Conservation (phyloP, 2,888 invertebrate genomes). For the Fragum sueziense region DNA sequence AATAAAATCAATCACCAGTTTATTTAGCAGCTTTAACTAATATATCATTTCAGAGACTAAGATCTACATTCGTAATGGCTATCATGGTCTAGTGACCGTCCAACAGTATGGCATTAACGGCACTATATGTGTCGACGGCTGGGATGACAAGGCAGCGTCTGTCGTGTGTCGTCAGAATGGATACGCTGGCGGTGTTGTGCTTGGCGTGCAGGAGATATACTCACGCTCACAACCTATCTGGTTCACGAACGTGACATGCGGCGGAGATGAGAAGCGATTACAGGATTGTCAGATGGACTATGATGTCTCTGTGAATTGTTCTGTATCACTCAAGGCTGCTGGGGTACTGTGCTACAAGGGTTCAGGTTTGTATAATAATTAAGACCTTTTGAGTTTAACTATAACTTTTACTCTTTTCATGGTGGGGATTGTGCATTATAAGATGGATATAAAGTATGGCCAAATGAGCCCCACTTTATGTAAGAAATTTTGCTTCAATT, state of each 20-base stretch:
- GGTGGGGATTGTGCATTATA: no score
- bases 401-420: no score
- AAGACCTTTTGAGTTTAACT: no score
- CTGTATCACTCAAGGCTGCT: constrained; percentile 62
- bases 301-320: constrained; percentile 58
- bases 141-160: constrained; percentile 70
- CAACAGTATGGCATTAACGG: constrained; percentile 89
- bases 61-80: constrained; percentile 54
- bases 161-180: constrained; percentile 69
- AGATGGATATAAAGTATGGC: no score
- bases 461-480: no score
- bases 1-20: no score
- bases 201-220: constrained; percentile 60
- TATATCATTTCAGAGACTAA: constrained; percentile 64
- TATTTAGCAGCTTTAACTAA: no score
- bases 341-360: constrained; percentile 72
- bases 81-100: constrained; percentile 87
- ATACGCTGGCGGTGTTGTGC: constrained; percentile 68
- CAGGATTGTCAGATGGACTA: constrained; percentile 59
- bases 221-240: constrained; percentile 60
- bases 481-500: no score
- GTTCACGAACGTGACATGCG: constrained; percentile 66
- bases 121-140: constrained; percentile 79
- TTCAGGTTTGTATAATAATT: constrained; percentile 61
- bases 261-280: constrained; percentile 59